Evolutionary conservation across 2,888 invertebrate genomes (phyloP).

Genomic region (Psococerastis gibbosa): DNA sequence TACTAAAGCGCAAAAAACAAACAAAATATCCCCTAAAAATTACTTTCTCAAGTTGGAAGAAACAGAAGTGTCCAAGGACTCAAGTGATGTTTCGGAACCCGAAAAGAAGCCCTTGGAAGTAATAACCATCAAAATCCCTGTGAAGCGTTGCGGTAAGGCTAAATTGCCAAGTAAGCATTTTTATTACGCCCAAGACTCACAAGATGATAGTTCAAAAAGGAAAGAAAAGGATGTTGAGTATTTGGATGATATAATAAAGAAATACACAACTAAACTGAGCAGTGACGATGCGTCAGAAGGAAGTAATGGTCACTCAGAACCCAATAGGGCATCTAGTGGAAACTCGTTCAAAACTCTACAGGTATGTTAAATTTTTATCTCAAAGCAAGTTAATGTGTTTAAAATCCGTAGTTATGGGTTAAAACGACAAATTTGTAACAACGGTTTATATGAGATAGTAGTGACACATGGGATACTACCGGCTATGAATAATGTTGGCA

Average conservation of each 20-base stretch:
- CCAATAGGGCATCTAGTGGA: no score
- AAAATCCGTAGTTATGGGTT: no score
- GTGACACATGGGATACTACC: no score
- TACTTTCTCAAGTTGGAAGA: constrained; percentile 3
- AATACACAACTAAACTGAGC: background rate
- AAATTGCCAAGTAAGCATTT: background rate
- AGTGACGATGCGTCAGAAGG: background rate
- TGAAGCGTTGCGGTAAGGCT: background rate
- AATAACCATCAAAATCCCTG: constrained; percentile 6
- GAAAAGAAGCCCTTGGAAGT: background rate
- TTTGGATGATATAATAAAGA: background rate
- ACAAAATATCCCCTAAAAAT: background rate
- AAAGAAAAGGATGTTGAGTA: background rate
- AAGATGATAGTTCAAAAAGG: background rate
- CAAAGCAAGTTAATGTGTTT: no score
- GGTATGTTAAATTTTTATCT: no score
- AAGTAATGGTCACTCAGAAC: background rate
- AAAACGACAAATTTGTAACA: no score
- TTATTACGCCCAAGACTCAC: background rate
- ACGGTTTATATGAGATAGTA: no score
- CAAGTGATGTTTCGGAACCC: background rate
- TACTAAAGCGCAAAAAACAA: no score
- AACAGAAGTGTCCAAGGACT: background rate
- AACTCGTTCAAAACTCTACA: no score
- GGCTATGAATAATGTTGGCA: no score